phyloP scores from a whole-genome alignment of 1,140 invertebrate species.

The Drosophila ogumai region DNA sequence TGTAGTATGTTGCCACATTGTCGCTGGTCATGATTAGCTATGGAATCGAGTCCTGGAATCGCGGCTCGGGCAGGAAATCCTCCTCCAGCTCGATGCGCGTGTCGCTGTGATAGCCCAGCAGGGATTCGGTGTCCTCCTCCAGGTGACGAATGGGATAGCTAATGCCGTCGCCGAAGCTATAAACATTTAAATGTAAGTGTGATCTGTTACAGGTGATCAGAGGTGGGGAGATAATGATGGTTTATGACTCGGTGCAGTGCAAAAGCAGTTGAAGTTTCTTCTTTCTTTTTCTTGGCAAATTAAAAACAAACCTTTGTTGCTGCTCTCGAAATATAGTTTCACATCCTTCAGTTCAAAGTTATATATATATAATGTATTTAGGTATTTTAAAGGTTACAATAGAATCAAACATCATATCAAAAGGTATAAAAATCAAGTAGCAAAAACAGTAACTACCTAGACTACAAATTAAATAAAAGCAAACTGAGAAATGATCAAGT shows the following conservation, averaged over 20 bases:
- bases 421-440: constrained; percentile 42
- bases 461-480: constrained; percentile 46
- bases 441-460: constrained; percentile 47
- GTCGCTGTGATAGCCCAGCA: constrained; percentile 87
- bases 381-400: constrained; percentile 28
- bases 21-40: constrained; percentile 83
- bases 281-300: constrained; percentile 57
- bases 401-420: constrained; percentile 48
- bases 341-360: constrained; percentile 23
- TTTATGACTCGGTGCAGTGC: constrained; percentile 43
- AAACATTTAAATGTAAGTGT: constrained; percentile 8
- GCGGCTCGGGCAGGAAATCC: constrained; percentile 75
- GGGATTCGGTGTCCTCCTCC: constrained; percentile 92
- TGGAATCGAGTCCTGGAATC: constrained; percentile 77
- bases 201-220: not conserved
- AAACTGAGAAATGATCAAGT: constrained; percentile 26
- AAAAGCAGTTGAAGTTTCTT: constrained; percentile 13
- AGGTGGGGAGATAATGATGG: constrained; percentile 18
- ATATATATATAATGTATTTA: constrained; percentile 32
- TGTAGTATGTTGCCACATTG: constrained; percentile 82
- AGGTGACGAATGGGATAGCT: constrained; percentile 92
- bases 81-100: constrained; percentile 86
- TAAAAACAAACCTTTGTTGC: constrained; percentile 64
- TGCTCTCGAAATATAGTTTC: constrained; percentile 14
- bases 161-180: constrained; percentile 93